A percentile compares a stretch with the other conserved stretches of the same genome.
These are phyloP conservation scores for Campaea margaritaria DNA, from an alignment of 2,888 invertebrate genomes.

Conservation along the genomic window DNA sequence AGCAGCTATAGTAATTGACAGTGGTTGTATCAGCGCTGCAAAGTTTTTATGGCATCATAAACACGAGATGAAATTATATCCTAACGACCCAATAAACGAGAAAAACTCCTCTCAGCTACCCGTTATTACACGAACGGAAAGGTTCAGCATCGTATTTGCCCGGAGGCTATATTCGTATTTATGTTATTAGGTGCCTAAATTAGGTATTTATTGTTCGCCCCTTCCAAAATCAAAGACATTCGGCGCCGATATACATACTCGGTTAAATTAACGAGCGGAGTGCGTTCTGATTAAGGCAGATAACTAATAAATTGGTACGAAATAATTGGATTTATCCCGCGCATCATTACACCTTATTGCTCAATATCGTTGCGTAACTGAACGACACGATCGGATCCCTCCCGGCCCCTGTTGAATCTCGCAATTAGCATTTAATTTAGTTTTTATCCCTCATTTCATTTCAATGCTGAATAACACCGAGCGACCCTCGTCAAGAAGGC, in stretches of 20 bases:
- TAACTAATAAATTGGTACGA: constrained; percentile 42
- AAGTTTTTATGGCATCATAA: constrained; percentile 81
- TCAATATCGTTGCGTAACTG: constrained; percentile 60
- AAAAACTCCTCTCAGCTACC: constrained; percentile 75
- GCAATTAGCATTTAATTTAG: constrained; percentile 80
- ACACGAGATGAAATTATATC: constrained; percentile 84
- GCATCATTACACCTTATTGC: constrained; percentile 65
- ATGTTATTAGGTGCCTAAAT: constrained; percentile 56
- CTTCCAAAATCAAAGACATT: constrained; percentile 35
- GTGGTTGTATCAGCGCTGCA: constrained; percentile 76
- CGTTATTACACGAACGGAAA: constrained; percentile 73
- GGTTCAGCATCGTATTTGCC: constrained; percentile 64
- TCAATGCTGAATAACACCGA: constrained; percentile 71
- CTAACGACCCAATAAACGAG: constrained; percentile 81
- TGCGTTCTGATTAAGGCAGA: constrained; percentile 34
- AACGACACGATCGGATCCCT: constrained; percentile 58
- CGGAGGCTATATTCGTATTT: constrained; percentile 56
- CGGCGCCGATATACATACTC: constrained; percentile 8
- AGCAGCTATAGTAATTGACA: constrained; percentile 65
- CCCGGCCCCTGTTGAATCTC: constrained; percentile 63
- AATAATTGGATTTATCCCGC: constrained; percentile 61
- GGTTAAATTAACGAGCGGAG: constrained; percentile 31
- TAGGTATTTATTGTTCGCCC: constrained; percentile 42
- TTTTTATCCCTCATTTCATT: constrained; percentile 78
- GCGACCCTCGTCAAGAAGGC: constrained; percentile 75